phyloP scores from a whole-genome alignment of 1,140 invertebrate genomes.

The Saxidomus purpurata region DNA sequence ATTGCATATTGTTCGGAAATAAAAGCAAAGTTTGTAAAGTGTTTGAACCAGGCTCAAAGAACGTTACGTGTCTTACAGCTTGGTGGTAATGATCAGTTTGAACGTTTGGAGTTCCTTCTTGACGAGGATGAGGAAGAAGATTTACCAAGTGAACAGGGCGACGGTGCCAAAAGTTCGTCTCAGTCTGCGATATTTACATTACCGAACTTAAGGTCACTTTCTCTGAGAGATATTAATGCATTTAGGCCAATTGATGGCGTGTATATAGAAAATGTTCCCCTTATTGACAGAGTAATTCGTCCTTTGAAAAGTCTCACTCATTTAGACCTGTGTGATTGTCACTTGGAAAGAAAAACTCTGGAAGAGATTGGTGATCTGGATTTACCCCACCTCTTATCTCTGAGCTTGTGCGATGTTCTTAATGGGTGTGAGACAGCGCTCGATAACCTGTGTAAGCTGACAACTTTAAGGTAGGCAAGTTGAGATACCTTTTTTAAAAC shows the following conservation, averaged over 20 bases:
- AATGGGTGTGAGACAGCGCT: conserved; percentile 62
- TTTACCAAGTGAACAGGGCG: conserved; percentile 22
- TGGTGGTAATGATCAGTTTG: conserved; percentile 59
- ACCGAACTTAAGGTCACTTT: conserved; percentile 36
- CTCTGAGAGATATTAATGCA: conserved; percentile 42
- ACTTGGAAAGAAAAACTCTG: conserved; percentile 33
- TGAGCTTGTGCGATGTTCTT: conserved; percentile 52
- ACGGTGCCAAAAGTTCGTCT: background rate
- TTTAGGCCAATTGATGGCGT: conserved; percentile 59
- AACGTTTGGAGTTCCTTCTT: conserved; percentile 44
- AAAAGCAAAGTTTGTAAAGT: conserved; percentile 35
- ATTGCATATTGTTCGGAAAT: conserved; percentile 63
- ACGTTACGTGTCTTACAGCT: conserved; percentile 51
- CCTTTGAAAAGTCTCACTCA: conserved; percentile 61
- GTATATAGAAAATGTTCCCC: conserved; percentile 43
- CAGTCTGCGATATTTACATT: conserved; percentile 42
- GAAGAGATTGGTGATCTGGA: conserved; percentile 53
- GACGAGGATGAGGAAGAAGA: background rate
- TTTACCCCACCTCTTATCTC: conserved; percentile 50
- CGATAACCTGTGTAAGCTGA: conserved; percentile 46
- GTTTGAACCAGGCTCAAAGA: conserved; percentile 52
- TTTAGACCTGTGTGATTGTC: conserved; percentile 60
- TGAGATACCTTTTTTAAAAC: too few species aligned
- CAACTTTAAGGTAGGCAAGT: conserved; percentile 34
- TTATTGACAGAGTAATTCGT: conserved; percentile 61